Evolutionary conservation across 30 jellyfish, hydroid and myxozoan species (phyloP), one percentile per base, ranked within the genome.

Genomic region (Phacellophora camtschatica): DNA sequence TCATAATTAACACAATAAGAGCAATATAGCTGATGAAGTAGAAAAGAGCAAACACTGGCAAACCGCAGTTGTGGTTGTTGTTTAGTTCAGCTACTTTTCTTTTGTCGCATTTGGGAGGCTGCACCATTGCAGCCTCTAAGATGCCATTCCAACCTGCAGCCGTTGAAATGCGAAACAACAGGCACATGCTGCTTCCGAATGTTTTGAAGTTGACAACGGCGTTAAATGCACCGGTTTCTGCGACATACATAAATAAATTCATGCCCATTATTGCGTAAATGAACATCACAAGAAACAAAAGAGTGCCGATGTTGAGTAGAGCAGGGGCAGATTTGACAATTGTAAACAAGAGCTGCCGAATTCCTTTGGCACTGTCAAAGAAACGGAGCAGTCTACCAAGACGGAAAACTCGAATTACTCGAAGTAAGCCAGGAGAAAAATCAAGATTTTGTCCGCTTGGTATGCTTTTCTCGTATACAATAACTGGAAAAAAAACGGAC

Each of bases 121-220:
- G 54, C 32, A 93, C 82, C 99, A 93, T 93, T 3, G 97, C 94
- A 8, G 96, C 97, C 30, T 93, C 96, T 19, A 93, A 64, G 33
- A 93, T 97, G 9, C 96, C 97, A 48, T 93, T 93, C 99, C 99
- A 93, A 53, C 99, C 99, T 24, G 99, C 99, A 20, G 97, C 97
- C 22, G 99, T 93, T 22, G 99, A 80, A 13, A 93, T 85, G 20
- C 99, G 90, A 72, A 93, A 93, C 48, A 93, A 81, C 62, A 93
- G 53, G 48, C 99, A 93, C 95, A 93, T 79, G 77, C 99, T 93
- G 82, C 94, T 71, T 23, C 99, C 97, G 64, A 93, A 93, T 11
- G 97, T 93, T 53, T 81, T 81, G 75, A 93, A 93, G 66, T 93
- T 93, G 28, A 81, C 96, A 75, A 81, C 85, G 16, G 77, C 88